Evolutionary conservation across 1,140 invertebrate species (phyloP).

Genomic region (Drosophila teissieri): DNA sequence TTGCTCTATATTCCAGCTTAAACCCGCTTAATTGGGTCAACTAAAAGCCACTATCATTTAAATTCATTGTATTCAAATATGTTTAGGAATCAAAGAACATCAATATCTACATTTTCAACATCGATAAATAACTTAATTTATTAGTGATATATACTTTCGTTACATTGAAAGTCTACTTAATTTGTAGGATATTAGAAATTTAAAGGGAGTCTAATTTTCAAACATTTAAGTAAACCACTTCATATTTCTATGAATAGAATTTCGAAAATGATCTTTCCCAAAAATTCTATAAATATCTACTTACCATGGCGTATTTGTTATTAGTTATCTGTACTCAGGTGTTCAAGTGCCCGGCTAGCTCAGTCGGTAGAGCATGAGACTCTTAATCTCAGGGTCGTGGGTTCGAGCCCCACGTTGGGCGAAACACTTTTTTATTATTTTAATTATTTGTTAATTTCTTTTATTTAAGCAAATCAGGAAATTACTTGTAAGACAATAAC

Average conservation of each 20-base stretch:
- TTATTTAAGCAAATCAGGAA: not conserved
- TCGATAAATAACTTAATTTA: too few species aligned
- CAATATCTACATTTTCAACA: too few species aligned
- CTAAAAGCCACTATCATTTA: not conserved
- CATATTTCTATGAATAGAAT: too few species aligned
- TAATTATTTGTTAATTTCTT: not conserved
- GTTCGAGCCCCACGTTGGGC: slow-evolving; percentile 96
- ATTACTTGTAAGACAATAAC: too few species aligned
- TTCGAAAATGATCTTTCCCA: too few species aligned
- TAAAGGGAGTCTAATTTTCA: too few species aligned
- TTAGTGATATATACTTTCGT: too few species aligned
- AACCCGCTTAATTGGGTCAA: slow-evolving; percentile 37
- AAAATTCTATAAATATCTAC: not conserved
- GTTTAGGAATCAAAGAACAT: too few species aligned
- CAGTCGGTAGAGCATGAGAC: slow-evolving; percentile 96
- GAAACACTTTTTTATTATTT: slow-evolving; percentile 80
- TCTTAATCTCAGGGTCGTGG: slow-evolving; percentile 97
- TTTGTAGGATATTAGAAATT: not conserved
- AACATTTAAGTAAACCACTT: too few species aligned
- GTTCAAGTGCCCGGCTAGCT: slow-evolving; percentile 89
- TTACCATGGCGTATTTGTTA: not conserved
- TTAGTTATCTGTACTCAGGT: too few species aligned
- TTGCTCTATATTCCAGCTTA: slow-evolving; percentile 32
- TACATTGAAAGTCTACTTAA: not conserved
- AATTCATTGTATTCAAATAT: too few species aligned